A percentile compares a stretch with the other conserved stretches of the same genome.
Conservation (phyloP, 2,113 vertebrate genomes). For the Alethe castanea region DNA sequence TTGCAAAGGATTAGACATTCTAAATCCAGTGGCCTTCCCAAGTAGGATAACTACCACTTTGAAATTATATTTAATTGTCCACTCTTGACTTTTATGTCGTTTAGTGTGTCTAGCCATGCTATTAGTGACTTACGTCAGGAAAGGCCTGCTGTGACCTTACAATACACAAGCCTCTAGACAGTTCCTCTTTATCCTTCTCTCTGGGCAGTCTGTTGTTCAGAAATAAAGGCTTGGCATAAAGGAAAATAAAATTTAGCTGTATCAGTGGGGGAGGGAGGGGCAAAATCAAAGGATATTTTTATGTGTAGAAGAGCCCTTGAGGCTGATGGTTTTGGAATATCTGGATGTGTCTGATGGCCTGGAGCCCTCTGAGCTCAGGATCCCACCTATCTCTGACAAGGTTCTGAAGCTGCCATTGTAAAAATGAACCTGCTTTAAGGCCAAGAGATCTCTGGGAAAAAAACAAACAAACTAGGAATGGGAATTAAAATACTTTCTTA, state of each 20-base stretch:
- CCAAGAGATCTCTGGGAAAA: not conserved
- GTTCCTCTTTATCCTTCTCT: not conserved
- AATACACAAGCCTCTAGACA: not conserved
- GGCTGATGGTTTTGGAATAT: not conserved
- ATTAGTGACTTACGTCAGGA: not conserved
- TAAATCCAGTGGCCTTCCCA: not conserved
- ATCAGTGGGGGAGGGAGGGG: too few species aligned
- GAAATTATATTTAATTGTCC: constrained; percentile 14
- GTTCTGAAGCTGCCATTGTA: not conserved
- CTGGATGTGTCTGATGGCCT: not conserved
- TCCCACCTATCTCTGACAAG: not conserved
- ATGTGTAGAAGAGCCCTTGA: not conserved
- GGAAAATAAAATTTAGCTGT: not conserved
- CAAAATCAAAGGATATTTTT: not conserved
- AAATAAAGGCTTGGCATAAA: not conserved
- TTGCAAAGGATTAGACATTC: not conserved
- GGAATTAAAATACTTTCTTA: not conserved
- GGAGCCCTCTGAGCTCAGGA: not conserved
- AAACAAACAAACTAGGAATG: not conserved
- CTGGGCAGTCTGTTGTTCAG: not conserved
- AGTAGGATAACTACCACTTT: not conserved
- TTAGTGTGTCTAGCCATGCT: not conserved
- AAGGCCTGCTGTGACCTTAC: not conserved
- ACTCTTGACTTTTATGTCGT: not conserved
- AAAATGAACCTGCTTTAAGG: not conserved